Percentiles rank a stretch among this genome's conserved stretches.
Evolutionary conservation across 2,113 vertebrate genomes (phyloP).

Genomic region (Camelus dromedarius): DNA sequence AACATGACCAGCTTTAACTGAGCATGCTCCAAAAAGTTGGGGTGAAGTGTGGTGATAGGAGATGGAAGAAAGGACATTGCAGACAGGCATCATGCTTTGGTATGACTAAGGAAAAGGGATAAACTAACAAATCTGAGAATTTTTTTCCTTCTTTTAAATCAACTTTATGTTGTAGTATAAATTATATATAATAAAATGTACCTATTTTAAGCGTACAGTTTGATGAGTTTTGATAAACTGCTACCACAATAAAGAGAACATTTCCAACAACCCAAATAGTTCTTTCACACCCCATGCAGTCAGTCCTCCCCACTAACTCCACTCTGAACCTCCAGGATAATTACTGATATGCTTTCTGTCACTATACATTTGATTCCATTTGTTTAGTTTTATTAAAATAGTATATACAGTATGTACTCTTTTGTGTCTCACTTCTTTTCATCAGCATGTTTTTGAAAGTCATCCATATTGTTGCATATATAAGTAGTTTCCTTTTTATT

Average conservation of each 20-base stretch:
- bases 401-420: background rate
- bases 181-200: constrained; percentile 8
- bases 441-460: constrained; percentile 24
- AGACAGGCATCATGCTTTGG: background rate
- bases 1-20: background rate
- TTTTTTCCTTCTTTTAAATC: background rate
- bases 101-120: background rate
- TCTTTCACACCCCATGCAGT: background rate
- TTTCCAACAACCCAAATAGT: background rate
- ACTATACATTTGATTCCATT: background rate
- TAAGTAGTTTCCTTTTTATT: constrained; percentile 22
- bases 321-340: background rate
- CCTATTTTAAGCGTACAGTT: background rate
- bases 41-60: background rate
- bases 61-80: background rate
- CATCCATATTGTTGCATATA: background rate
- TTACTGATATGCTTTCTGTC: background rate
- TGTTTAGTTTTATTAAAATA: constrained; percentile 33
- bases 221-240: background rate
- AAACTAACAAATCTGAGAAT: background rate
- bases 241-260: background rate
- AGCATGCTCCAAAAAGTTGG: background rate
- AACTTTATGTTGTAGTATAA: background rate
- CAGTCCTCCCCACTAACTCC: background rate
- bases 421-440: constrained; percentile 21